Evolutionary conservation across 2,113 vertebrate genomes (phyloP), one percentile per base, ranked within the genome.

Genomic region (Xiphorhynchus elegans): DNA sequence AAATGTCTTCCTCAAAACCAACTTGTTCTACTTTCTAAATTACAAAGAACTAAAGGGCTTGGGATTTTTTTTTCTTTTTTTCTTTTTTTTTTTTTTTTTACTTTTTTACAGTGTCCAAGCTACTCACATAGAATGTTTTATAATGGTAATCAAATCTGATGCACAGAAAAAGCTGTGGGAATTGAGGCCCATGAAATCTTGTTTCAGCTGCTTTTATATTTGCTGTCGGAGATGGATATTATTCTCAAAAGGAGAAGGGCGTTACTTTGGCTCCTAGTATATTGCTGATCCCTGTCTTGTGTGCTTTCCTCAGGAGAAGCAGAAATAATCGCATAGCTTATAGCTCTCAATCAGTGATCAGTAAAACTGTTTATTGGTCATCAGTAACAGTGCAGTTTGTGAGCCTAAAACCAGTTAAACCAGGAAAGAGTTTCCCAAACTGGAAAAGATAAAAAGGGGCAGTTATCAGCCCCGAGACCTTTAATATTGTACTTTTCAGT

Each of bases 171-270:
- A 95, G 92, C 97, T 97, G 95, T 98, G 98, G 97, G 97, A 98
- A 98, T 96, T 93, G 94, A 96, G 93, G 87, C 76, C 98, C 98
- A 97, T 98, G 98, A 98, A 98, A 98, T 98, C 95, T 97, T 82
- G 73, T 96, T 98, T 98, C 96, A 97, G 91, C 80, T 87, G 96
- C 97, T 95, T 97, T 98, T 97, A 94, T 97, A 83, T 96, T 91
- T 97, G 90, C 93, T 96, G 94, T 96, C 68, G 2, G 95, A 94
- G 95, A 94, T 75, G 93, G 93, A 88, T 93, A 87, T 96, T 80
- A 87, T 96, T 86, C 92, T 93, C 59, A 73, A 96, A 97, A 94
- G 76, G 81, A 89, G 82, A 92, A 97, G 92, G 94, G 95, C 26
- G 81, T 96, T 96, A n/a, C 96, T 90, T 95, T 98, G 97, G 96